Conservation (phyloP, 2,113 vertebrate genomes). For the Xiphophorus couchianus region DNA sequence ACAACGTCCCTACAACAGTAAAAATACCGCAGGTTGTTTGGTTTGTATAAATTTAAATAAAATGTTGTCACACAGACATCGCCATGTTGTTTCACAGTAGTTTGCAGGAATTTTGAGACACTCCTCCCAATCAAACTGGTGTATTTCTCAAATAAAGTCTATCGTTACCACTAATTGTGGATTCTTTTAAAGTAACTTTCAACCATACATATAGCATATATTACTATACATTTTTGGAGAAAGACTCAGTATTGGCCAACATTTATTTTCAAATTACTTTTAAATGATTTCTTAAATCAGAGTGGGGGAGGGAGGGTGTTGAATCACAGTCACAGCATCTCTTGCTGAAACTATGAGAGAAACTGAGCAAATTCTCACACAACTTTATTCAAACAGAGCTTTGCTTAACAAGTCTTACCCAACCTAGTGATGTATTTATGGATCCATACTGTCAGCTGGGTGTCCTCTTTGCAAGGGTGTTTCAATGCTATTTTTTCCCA, state of each 20-base stretch:
- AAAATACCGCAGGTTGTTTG: too few species aligned
- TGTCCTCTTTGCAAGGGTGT: neutral
- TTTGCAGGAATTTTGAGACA: too few species aligned
- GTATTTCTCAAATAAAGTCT: too few species aligned
- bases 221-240: neutral
- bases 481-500: neutral
- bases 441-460: neutral
- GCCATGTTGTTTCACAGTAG: too few species aligned
- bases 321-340: neutral
- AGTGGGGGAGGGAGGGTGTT: too few species aligned
- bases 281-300: too few species aligned
- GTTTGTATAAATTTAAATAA: too few species aligned
- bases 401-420: neutral
- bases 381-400: neutral
- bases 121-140: too few species aligned
- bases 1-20: too few species aligned
- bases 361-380: neutral
- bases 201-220: too few species aligned
- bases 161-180: too few species aligned
- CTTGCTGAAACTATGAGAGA: neutral
- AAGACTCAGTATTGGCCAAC: neutral
- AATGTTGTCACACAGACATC: too few species aligned
- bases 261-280: neutral
- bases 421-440: neutral
- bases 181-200: neutral